These are phyloP conservation scores for Nannospalax galili DNA, from an alignment of 2,113 vertebrate species.

Conservation along the genomic window DNA sequence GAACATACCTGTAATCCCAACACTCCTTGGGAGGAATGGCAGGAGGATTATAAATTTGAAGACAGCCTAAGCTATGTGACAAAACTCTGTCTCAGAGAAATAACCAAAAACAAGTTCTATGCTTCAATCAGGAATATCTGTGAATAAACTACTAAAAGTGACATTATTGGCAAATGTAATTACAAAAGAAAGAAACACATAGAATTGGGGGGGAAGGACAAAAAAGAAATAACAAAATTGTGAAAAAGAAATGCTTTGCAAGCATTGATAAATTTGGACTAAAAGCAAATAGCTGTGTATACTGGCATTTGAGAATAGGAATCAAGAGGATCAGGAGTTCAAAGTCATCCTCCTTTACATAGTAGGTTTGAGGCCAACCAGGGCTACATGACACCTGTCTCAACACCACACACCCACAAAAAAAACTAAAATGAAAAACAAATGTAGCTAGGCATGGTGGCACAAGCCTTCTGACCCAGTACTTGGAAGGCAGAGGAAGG, in stretches of 20 bases:
- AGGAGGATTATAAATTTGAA: not conserved
- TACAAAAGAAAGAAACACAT: not conserved
- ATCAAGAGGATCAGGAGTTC: not conserved
- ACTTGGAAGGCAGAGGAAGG: too few species aligned
- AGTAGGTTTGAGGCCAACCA: not conserved
- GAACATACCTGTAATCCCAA: not conserved
- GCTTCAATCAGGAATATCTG: conserved; percentile 6
- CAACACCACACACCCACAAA: not conserved
- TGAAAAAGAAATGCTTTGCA: not conserved
- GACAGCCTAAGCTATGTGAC: not conserved
- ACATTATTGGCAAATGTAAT: not conserved
- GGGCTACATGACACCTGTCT: not conserved
- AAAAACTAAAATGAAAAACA: too few species aligned
- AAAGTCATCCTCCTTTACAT: not conserved
- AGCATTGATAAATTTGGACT: conserved; percentile 7
- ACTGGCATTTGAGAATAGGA: not conserved
- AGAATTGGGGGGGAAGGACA: not conserved
- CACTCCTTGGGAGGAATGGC: too few species aligned
- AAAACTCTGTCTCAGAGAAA: not conserved
- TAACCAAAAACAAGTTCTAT: not conserved
- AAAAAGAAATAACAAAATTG: conserved; percentile 23
- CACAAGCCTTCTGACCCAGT: too few species aligned
- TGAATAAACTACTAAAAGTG: conserved; percentile 41
- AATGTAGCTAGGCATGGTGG: too few species aligned
- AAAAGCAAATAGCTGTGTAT: not conserved